Evolutionary conservation across 1,140 invertebrate genomes (phyloP), one percentile per base, ranked within the genome.

Genomic region (Theocolax elegans): DNA sequence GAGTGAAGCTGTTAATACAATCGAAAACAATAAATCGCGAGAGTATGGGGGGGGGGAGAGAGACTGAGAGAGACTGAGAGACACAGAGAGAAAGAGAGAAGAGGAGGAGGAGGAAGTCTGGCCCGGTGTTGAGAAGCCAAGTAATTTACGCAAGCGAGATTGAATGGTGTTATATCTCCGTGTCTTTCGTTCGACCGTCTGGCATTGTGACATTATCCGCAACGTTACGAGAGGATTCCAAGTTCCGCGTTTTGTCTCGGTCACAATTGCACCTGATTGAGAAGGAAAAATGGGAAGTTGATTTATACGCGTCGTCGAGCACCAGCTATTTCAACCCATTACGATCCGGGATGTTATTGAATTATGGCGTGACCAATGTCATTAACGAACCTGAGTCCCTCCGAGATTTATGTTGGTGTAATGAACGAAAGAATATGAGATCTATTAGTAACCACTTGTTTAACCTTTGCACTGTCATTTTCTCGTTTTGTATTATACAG

Each of bases 1-100:
- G 6, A 17, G n/a, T n/a, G 29, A 21, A 44, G 46, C 44, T 25
- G 15, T 21, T 49, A 54, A 54, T 54, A 54, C 49, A 66, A 54
- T 66, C 64, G 49, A 66, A 56, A 66, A 66, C 64, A 56, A 66
- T 66, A 66, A 66, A 66, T 66, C 63, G 63, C 62, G 29, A 17
- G 31, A 21, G 17, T n/a, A n/a, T n/a, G n/a, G n/a, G n/a, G n/a
- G n/a, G n/a, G n/a, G n/a, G n/a, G n/a, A n/a, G n/a, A n/a, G n/a
- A n/a, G n/a, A n/a, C n/a, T n/a, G n/a, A n/a, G n/a, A n/a, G n/a
- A n/a, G n/a, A n/a, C n/a, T n/a, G n/a, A n/a, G n/a, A n/a, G n/a
- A n/a, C n/a, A n/a, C n/a, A n/a, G n/a, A n/a, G n/a, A n/a, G n/a
- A n/a, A n/a, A n/a, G n/a, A n/a, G n/a, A n/a, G n/a, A n/a, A n/a